Conservation (phyloP, 1,140 invertebrate species). For the Micrasema minimum region DNA sequence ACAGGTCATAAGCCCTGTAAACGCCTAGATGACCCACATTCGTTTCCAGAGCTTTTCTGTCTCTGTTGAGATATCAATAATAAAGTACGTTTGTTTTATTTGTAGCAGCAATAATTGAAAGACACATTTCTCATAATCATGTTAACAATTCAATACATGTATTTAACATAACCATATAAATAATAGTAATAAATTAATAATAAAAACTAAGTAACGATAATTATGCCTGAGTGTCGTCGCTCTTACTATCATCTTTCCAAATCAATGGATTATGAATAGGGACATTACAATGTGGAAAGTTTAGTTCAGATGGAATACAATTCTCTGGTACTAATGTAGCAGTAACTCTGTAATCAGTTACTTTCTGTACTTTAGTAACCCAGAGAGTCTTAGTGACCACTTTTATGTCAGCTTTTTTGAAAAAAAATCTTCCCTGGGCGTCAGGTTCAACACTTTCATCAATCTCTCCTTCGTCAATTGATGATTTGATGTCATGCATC, state of each 20-base stretch:
- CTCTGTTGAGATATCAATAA: too few relatives aligned
- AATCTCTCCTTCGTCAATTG: constrained; percentile 40
- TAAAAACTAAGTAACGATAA: neutral
- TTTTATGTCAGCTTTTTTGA: constrained; percentile 24
- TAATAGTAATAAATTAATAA: constrained; percentile 5
- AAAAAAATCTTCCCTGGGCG: constrained; percentile 36
- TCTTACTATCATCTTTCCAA: constrained; percentile 10
- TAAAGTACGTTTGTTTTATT: too few relatives aligned
- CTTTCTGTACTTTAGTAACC: constrained; percentile 57
- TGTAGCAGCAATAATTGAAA: too few relatives aligned
- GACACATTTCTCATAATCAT: too few relatives aligned
- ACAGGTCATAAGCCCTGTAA: too few relatives aligned
- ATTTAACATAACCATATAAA: too few relatives aligned
- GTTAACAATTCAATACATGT: too few relatives aligned
- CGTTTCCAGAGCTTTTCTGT: too few relatives aligned
- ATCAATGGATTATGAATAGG: neutral
- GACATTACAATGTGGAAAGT: constrained; percentile 48
- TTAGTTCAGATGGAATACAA: constrained; percentile 54
- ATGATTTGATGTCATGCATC: constrained; percentile 32
- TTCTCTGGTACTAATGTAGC: constrained; percentile 56
- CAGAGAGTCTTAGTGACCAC: constrained; percentile 51
- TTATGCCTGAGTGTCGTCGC: neutral
- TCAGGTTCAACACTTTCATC: constrained; percentile 36
- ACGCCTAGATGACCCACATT: too few relatives aligned
- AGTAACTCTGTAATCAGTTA: constrained; percentile 55